Conservation (phyloP, 2,113 vertebrate species). For the Myotis davidii region DNA sequence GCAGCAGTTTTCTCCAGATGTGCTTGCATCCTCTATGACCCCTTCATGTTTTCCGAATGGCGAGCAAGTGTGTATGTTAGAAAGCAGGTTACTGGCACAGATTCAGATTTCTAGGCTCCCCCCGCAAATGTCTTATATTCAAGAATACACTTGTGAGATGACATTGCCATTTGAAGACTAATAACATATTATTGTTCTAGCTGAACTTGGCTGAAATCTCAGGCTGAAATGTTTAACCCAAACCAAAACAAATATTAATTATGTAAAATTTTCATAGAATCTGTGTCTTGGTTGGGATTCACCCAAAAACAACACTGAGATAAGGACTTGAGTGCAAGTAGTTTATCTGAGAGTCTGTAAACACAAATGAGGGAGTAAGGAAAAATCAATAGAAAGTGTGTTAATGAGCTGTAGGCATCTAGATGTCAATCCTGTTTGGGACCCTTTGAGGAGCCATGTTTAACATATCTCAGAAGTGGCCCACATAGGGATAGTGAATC, state of each 20-base stretch:
- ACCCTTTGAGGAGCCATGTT: neutral
- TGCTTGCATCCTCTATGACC: too few relatives aligned
- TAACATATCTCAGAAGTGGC: neutral
- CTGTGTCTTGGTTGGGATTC: neutral
- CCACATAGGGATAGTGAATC: neutral
- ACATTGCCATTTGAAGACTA: neutral
- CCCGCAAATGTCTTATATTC: too few relatives aligned
- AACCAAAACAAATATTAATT: constrained; percentile 6
- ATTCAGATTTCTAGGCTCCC: too few relatives aligned
- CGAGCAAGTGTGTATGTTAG: too few relatives aligned
- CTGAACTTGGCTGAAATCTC: neutral
- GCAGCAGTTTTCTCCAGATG: too few relatives aligned
- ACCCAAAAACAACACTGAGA: neutral
- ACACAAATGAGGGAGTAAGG: neutral
- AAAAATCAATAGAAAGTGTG: neutral
- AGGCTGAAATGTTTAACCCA: constrained; percentile 16
- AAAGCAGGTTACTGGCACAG: too few relatives aligned
- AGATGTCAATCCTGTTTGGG: neutral
- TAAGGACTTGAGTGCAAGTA: neutral
- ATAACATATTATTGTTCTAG: neutral
- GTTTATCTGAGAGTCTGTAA: neutral
- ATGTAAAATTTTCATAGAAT: neutral
- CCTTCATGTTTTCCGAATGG: too few relatives aligned
- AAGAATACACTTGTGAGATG: neutral
- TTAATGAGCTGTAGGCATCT: neutral